Conservation (phyloP, 2,888 invertebrate species). For the Polyommatus icarus region DNA sequence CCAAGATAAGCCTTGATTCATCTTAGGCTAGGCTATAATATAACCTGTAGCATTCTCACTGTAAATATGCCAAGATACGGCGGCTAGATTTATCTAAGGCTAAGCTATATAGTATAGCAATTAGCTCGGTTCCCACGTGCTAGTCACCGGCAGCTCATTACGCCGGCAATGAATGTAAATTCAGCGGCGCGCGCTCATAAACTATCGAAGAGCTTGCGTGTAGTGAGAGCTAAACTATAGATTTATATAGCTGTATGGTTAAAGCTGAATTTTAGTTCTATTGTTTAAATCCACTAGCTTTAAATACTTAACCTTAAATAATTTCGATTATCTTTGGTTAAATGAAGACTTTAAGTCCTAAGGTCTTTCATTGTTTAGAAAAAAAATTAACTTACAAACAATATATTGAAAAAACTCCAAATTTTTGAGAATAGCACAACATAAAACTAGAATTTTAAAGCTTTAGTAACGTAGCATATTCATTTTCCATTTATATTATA, state of each 20-base stretch:
- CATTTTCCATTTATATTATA: no score
- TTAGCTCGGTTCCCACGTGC: slow-evolving; percentile 15
- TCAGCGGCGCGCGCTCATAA: slow-evolving; percentile 42
- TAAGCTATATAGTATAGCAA: not conserved
- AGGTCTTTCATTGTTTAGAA: no score
- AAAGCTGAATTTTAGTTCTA: not conserved
- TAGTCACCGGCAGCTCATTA: slow-evolving; percentile 44
- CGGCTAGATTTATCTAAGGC: not conserved
- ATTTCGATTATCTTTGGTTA: no score
- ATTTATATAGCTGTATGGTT: not conserved
- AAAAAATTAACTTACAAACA: no score
- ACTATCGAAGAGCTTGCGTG: slow-evolving; percentile 40
- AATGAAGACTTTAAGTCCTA: no score
- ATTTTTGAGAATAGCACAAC: no score
- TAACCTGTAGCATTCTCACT: not conserved
- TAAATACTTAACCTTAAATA: no score
- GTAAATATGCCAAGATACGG: not conserved
- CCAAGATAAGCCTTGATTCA: not conserved
- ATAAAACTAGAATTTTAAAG: no score
- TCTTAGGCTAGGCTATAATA: not conserved
- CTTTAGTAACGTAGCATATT: no score
- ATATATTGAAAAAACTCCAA: no score
- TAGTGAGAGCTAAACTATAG: not conserved
- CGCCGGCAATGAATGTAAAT: slow-evolving; percentile 48
- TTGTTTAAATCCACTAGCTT: no score